phyloP scores from a whole-genome alignment of 2,113 vertebrate species.

The Heptranchias perlo region DNA sequence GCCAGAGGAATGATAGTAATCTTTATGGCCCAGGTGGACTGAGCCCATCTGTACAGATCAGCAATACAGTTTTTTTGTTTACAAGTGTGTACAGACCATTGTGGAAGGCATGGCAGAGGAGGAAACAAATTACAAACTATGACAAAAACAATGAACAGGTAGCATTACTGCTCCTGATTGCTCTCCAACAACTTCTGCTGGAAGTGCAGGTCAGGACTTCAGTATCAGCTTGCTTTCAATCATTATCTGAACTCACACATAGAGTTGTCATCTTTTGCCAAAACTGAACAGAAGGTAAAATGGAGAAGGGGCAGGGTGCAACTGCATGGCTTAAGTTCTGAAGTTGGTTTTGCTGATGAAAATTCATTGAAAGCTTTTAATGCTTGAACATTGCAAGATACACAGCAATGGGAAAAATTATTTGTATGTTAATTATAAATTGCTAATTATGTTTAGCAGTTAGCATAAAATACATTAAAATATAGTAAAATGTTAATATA shows the following conservation, averaged over 20 bases:
- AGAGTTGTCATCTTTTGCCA: not conserved
- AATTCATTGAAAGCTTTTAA: not conserved
- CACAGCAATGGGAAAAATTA: not conserved
- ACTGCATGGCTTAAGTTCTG: not conserved
- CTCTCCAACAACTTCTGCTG: not conserved
- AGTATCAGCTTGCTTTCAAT: not conserved
- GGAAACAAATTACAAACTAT: not conserved
- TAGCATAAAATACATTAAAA: not conserved
- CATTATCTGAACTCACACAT: not conserved
- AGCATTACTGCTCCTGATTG: not conserved
- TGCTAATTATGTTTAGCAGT: not conserved
- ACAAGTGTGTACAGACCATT: not conserved
- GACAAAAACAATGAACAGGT: not conserved
- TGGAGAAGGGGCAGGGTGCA: not conserved
- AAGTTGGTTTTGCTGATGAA: not conserved
- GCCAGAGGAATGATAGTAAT: not conserved
- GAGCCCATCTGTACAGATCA: not conserved
- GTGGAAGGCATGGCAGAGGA: not conserved
- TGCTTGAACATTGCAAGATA: not conserved
- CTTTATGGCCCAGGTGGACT: too few species aligned
- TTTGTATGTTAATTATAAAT: not conserved
- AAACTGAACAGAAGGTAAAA: not conserved
- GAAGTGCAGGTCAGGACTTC: not conserved
- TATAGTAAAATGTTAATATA: constrained; percentile 15
- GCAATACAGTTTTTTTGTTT: not conserved